Evolutionary conservation across 30 jellyfish, hydroid and myxozoan species (phyloP).

Genomic region (Hydra vulgaris): DNA sequence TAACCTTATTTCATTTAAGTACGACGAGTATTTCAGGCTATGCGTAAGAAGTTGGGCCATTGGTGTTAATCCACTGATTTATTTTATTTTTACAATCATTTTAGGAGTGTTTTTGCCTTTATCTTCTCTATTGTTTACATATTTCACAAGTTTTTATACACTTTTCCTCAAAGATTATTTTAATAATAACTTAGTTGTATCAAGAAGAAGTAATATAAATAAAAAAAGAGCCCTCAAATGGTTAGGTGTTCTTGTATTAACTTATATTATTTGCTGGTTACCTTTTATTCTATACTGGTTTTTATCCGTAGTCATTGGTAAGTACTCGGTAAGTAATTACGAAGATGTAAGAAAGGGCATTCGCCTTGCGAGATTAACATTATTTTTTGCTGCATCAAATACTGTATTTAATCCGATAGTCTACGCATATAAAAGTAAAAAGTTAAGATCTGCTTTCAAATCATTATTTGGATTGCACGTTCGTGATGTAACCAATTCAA

Average conservation of each 20-base stretch:
- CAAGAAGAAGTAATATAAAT: slow-evolving; percentile 25
- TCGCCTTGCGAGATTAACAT: slow-evolving; percentile 44
- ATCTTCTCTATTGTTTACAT: slow-evolving; percentile 64
- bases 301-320: slow-evolving; percentile 56
- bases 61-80: slow-evolving; percentile 53
- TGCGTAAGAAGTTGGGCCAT: slow-evolving; percentile 83
- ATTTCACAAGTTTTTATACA: slow-evolving; percentile 66
- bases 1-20: slow-evolving; percentile 59
- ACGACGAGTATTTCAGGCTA: slow-evolving; percentile 36
- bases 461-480: neutral
- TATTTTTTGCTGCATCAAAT: slow-evolving; percentile 54
- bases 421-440: slow-evolving; percentile 62
- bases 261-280: slow-evolving; percentile 62
- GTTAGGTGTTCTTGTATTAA: slow-evolving; percentile 68
- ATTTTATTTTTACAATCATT: slow-evolving; percentile 51
- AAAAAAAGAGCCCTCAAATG: slow-evolving; percentile 51
- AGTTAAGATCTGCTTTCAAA: slow-evolving; percentile 31
- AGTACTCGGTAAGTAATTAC: slow-evolving; percentile 18
- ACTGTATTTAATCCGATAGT: slow-evolving; percentile 79
- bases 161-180: slow-evolving; percentile 49
- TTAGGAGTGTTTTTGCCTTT: slow-evolving; percentile 60
- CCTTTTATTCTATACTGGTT: slow-evolving; percentile 87
- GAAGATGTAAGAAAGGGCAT: slow-evolving; percentile 54
- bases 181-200: slow-evolving; percentile 25
- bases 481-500: neutral